A percentile compares a stretch with the other conserved stretches of the same genome.
Evolutionary conservation across 2,113 vertebrate genomes (phyloP).

Genomic region (Gallinago media): DNA sequence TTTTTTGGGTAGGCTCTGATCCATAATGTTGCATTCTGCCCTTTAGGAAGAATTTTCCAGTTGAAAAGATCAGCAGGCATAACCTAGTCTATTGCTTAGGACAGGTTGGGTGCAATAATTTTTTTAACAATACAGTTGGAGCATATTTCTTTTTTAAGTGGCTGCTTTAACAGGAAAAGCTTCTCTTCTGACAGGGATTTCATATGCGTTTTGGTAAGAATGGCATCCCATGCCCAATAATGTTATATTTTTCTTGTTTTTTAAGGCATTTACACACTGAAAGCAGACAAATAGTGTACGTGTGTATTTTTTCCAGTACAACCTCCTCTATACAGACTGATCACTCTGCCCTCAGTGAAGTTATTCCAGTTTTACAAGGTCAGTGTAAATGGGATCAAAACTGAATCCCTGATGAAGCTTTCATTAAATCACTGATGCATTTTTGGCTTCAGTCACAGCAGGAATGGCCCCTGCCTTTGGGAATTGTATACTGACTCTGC

Average conservation of each 20-base stretch:
- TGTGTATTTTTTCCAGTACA: not conserved
- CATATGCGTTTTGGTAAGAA: not conserved
- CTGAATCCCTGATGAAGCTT: constrained; percentile 16
- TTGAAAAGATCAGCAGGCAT: constrained; percentile 63
- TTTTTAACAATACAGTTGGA: constrained; percentile 24
- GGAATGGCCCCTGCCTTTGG: not conserved
- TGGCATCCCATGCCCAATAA: not conserved
- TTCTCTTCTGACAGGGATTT: not conserved
- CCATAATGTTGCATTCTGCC: constrained; percentile 67
- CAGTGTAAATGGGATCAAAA: constrained; percentile 32
- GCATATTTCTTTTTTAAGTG: not conserved
- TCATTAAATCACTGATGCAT: constrained; percentile 1
- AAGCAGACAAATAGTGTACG: not conserved
- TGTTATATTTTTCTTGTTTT: not conserved
- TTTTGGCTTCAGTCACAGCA: constrained; percentile 2
- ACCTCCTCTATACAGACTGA: not conserved
- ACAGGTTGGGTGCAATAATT: constrained; percentile 2
- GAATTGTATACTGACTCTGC: not conserved
- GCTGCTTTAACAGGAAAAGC: not conserved
- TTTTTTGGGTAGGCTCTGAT: constrained; percentile 39
- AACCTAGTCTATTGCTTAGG: constrained; percentile 5
- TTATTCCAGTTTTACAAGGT: constrained; percentile 23
- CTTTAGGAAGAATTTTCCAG: constrained; percentile 73
- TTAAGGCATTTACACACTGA: not conserved
- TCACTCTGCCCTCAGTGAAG: not conserved